These are phyloP conservation scores for Smutsia temminckii DNA, from an alignment of 2,797 vertebrate genomes.

Conservation along the genomic window DNA sequence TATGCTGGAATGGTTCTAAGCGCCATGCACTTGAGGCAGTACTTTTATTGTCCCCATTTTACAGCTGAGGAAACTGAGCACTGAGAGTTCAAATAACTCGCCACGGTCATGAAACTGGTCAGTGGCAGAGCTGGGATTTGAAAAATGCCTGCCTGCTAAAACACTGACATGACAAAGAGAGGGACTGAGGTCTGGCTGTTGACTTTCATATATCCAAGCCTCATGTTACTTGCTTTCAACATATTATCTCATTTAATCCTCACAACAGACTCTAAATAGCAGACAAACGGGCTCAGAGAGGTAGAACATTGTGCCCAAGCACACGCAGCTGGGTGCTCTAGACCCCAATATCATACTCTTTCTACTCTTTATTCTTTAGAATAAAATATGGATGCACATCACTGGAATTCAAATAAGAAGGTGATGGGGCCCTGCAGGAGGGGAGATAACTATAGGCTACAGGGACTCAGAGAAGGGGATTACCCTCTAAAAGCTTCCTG, in stretches of 20 bases:
- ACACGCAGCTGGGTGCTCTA: neutral
- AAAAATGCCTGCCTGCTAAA: neutral
- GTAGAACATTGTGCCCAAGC: fast-evolving
- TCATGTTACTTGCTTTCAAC: neutral
- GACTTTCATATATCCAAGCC: neutral
- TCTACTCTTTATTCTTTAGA: neutral
- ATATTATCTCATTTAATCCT: neutral
- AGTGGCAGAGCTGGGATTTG: neutral
- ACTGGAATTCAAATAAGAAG: neutral
- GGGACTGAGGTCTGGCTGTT: neutral
- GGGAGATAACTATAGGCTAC: neutral
- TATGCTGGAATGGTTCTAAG: fast-evolving
- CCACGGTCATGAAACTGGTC: neutral
- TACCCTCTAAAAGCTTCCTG: neutral
- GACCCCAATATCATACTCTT: neutral
- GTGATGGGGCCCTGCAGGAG: neutral
- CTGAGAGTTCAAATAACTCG: neutral
- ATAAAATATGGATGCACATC: neutral
- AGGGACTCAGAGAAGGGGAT: neutral
- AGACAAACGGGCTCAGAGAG: neutral
- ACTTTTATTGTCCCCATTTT: neutral
- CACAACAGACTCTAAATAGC: neutral
- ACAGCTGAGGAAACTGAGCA: neutral
- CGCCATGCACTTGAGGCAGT: fast-evolving
- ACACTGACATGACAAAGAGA: neutral